These are phyloP conservation scores for Ochropleura leucogaster DNA, from an alignment of 2,888 invertebrate genomes.

Conservation along the genomic window DNA sequence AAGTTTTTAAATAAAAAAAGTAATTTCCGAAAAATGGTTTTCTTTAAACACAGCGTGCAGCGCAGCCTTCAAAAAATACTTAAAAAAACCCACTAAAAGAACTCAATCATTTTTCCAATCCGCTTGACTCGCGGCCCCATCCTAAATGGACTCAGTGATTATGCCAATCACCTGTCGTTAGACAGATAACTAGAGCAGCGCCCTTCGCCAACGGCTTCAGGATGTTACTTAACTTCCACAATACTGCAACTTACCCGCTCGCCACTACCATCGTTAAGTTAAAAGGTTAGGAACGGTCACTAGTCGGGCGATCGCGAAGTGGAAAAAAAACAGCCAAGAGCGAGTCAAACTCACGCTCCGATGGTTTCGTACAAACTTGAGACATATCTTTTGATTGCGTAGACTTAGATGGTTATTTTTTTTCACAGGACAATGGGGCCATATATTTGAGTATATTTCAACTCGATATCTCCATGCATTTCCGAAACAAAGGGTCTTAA, in stretches of 20 bases:
- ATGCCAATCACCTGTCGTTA: constrained; percentile 67
- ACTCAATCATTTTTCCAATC: constrained; percentile 14
- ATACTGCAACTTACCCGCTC: constrained; percentile 55
- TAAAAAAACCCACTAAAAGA: neutral
- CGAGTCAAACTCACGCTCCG: too few species aligned
- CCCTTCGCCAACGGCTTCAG: constrained; percentile 53
- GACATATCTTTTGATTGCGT: too few species aligned
- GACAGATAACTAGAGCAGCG: constrained; percentile 60
- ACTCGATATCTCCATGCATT: too few species aligned
- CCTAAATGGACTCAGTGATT: constrained; percentile 60
- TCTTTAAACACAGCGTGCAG: neutral
- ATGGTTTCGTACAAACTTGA: too few species aligned
- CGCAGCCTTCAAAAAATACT: neutral
- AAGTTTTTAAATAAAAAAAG: too few species aligned
- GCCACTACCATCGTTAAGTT: constrained; percentile 58
- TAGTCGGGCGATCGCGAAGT: constrained; percentile 7
- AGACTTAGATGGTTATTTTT: too few species aligned
- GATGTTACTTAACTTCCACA: constrained; percentile 63
- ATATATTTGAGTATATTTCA: too few species aligned
- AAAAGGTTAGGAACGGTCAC: constrained; percentile 52
- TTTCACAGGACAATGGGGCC: too few species aligned
- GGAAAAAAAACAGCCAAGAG: neutral
- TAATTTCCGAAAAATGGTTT: too few species aligned
- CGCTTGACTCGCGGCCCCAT: constrained; percentile 19
- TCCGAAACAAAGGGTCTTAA: too few species aligned